A percentile compares a stretch with the other conserved stretches of the same genome.
phyloP scores from a whole-genome alignment of 2,797 vertebrate genomes.

The Poeciliopsis presidionis region DNA sequence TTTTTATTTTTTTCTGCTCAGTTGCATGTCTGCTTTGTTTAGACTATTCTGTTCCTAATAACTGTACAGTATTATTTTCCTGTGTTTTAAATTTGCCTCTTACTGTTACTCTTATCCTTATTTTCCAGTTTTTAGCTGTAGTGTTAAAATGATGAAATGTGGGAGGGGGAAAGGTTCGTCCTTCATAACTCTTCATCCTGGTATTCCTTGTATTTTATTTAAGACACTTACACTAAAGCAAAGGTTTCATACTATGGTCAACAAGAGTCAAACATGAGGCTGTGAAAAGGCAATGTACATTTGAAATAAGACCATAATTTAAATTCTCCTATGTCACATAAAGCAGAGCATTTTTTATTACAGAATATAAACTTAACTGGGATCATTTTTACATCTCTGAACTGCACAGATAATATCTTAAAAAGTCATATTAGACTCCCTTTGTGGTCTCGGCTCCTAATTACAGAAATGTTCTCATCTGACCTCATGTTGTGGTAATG shows the following conservation, averaged over 20 bases:
- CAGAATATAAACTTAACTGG: conserved; percentile 2
- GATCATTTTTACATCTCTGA: conserved; percentile 26
- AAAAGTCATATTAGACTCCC: conserved; percentile 36
- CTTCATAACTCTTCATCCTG: not conserved
- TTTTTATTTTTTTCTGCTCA: not conserved
- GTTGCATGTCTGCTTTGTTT: not conserved
- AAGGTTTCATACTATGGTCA: not conserved
- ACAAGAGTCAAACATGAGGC: not conserved
- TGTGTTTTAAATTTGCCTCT: not conserved
- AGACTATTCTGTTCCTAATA: not conserved
- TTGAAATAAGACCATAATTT: not conserved
- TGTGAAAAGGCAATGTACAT: not conserved
- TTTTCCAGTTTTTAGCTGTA: not conserved
- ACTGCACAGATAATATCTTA: conserved; percentile 23
- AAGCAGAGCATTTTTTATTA: not conserved
- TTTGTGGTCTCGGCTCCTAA: conserved; percentile 26
- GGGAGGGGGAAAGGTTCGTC: not conserved
- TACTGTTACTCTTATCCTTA: not conserved
- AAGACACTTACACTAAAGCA: not conserved
- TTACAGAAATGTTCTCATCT: conserved; percentile 37
- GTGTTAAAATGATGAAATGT: not conserved
- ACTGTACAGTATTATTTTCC: not conserved
- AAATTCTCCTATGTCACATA: not conserved
- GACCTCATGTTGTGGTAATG: conserved; percentile 53
- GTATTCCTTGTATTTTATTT: not conserved